Evolutionary conservation across 2,888 invertebrate species (phyloP).

Genomic region (Dryocosmus kuriphilus): DNA sequence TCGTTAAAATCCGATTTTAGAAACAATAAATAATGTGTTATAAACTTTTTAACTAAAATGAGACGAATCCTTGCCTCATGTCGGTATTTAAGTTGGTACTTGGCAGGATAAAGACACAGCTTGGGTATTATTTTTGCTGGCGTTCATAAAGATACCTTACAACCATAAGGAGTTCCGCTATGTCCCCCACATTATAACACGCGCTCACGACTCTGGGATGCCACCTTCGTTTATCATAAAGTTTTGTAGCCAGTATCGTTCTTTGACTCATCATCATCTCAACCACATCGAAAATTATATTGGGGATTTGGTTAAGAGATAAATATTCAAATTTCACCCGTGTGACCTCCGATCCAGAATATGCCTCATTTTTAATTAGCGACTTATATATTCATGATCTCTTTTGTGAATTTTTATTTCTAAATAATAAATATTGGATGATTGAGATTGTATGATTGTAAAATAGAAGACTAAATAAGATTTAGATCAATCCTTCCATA

Average conservation of each 20-base stretch:
- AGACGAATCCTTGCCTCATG: background rate
- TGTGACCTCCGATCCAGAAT: background rate
- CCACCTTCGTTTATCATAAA: constrained; percentile 38
- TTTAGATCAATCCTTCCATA: too few species aligned
- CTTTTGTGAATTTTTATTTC: too few species aligned
- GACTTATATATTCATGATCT: too few species aligned
- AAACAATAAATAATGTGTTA: background rate
- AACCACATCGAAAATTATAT: background rate
- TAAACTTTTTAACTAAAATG: background rate
- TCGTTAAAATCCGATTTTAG: background rate
- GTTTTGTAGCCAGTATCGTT: constrained; percentile 18
- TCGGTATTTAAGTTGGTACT: constrained; percentile 10
- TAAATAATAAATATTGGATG: too few species aligned
- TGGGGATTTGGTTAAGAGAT: background rate
- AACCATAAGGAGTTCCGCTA: constrained; percentile 71
- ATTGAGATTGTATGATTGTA: too few species aligned
- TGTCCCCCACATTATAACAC: constrained; percentile 71
- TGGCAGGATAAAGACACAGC: constrained; percentile 16
- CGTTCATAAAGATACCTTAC: constrained; percentile 42
- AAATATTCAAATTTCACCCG: too few species aligned
- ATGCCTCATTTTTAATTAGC: background rate
- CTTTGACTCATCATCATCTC: background rate
- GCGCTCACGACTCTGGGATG: constrained; percentile 64
- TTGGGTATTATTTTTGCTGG: constrained; percentile 26
- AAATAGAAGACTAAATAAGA: too few species aligned